phyloP scores from a whole-genome alignment of 2,888 invertebrate species.

The Caenorhabditis sp. region DNA sequence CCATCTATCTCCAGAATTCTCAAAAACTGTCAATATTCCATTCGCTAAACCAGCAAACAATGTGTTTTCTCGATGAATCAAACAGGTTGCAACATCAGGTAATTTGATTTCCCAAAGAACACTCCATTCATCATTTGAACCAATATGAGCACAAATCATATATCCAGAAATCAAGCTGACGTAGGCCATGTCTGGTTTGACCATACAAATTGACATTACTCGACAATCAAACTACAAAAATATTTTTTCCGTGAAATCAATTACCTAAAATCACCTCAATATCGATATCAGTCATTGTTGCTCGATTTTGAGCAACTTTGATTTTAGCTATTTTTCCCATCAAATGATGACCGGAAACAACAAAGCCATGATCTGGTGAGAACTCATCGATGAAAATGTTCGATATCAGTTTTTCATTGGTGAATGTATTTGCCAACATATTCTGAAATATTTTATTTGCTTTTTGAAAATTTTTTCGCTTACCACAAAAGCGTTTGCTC shows the following conservation, averaged over 20 bases:
- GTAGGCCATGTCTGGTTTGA: slow-evolving; percentile 71
- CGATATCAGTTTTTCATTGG: slow-evolving; percentile 31
- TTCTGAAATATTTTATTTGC: slow-evolving; percentile 20
- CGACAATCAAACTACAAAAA: slow-evolving; percentile 72
- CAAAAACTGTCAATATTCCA: slow-evolving; percentile 74
- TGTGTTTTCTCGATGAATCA: slow-evolving; percentile 71
- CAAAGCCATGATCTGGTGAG: slow-evolving; percentile 31
- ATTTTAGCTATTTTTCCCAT: slow-evolving; percentile 42
- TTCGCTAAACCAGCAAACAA: slow-evolving; percentile 74
- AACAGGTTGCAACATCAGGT: slow-evolving; percentile 73
- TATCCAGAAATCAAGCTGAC: slow-evolving; percentile 73
- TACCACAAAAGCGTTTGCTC: slow-evolving; percentile 41
- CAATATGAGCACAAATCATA: slow-evolving; percentile 71
- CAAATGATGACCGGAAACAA: slow-evolving; percentile 43
- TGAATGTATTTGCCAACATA: slow-evolving; percentile 16
- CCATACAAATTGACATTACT: slow-evolving; percentile 72
- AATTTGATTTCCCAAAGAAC: slow-evolving; percentile 73
- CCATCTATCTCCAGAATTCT: slow-evolving; percentile 68
- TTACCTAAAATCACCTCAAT: slow-evolving; percentile 20
- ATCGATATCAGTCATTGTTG: slow-evolving; percentile 31
- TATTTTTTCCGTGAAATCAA: background rate
- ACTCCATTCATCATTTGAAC: slow-evolving; percentile 32
- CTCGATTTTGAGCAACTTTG: slow-evolving; percentile 22
- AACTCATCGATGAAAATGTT: slow-evolving; percentile 38
- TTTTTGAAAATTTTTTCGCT: background rate